Evolutionary conservation across 1,140 invertebrate genomes (phyloP).

Genomic region (Mactra quadrangularis): DNA sequence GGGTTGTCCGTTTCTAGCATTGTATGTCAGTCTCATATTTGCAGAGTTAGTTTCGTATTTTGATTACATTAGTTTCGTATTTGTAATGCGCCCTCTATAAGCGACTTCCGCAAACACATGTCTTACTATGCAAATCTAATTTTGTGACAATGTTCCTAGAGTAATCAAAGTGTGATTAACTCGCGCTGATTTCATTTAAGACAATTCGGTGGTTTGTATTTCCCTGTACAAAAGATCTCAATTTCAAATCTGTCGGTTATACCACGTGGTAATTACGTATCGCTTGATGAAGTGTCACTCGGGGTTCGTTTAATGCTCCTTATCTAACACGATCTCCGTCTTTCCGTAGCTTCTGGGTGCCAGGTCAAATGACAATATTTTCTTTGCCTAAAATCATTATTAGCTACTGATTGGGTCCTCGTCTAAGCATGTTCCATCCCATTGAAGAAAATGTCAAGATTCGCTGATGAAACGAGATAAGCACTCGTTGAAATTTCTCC

Average conservation of each 20-base stretch:
- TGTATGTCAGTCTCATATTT: slow-evolving; percentile 18
- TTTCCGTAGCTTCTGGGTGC: not conserved
- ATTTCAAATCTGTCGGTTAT: slow-evolving; percentile 21
- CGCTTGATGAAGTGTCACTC: slow-evolving; percentile 34
- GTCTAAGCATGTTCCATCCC: no score
- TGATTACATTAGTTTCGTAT: slow-evolving; percentile 7
- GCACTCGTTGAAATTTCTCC: no score
- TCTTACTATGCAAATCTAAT: slow-evolving; percentile 26
- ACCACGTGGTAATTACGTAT: slow-evolving; percentile 8
- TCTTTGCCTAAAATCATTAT: slow-evolving; percentile 12
- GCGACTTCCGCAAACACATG: slow-evolving; percentile 30
- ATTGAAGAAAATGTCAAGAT: no score
- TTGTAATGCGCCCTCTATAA: not conserved
- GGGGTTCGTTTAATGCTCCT: not conserved
- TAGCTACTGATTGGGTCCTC: not conserved
- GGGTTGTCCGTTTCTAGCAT: not conserved
- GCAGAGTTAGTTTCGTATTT: slow-evolving; percentile 1
- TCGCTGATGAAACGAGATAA: no score
- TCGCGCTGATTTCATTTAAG: not conserved
- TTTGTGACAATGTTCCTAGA: slow-evolving; percentile 11
- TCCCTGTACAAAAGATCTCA: not conserved
- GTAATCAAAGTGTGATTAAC: slow-evolving; percentile 21
- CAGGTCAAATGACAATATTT: slow-evolving; percentile 14
- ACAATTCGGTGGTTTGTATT: not conserved
- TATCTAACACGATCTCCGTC: not conserved